These are phyloP conservation scores for Pipra filicauda DNA, from an alignment of 2,113 vertebrate species.

Conservation along the genomic window DNA sequence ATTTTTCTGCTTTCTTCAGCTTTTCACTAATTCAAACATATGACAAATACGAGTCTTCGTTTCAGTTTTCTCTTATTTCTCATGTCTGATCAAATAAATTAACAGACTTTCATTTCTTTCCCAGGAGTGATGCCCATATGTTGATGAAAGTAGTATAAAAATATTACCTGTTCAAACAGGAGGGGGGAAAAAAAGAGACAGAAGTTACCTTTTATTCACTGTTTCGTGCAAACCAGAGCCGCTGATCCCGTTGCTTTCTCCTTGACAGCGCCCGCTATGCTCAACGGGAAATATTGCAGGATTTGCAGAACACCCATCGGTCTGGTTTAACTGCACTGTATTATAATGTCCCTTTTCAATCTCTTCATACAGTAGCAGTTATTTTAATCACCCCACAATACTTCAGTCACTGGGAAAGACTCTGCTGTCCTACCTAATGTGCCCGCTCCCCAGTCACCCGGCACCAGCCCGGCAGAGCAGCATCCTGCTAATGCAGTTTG, in stretches of 20 bases:
- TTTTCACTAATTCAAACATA: constrained; percentile 50
- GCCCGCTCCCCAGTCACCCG: neutral
- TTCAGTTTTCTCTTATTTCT: constrained; percentile 67
- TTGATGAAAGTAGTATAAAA: constrained; percentile 41
- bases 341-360: neutral
- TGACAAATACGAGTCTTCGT: constrained; percentile 22
- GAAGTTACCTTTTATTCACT: constrained; percentile 12
- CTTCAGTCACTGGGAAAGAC: constrained; percentile 25
- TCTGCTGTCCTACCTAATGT: neutral
- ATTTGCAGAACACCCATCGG: neutral
- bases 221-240: neutral
- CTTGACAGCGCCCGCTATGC: neutral
- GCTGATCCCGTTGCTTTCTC: neutral
- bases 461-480: constrained; percentile 4
- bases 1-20: constrained; percentile 65
- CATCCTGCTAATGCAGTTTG: constrained; percentile 37
- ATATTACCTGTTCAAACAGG: constrained; percentile 49
- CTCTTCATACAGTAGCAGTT: constrained; percentile 6
- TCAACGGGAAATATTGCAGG: neutral
- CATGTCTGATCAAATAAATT: constrained; percentile 71
- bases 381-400: neutral
- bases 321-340: neutral
- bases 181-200: neutral
- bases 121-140: constrained; percentile 56
- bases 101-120: constrained; percentile 61